Evolutionary conservation across 2,888 invertebrate genomes (phyloP), one percentile per base, ranked within the genome.

Genomic region (Ferdinandea cuprea): DNA sequence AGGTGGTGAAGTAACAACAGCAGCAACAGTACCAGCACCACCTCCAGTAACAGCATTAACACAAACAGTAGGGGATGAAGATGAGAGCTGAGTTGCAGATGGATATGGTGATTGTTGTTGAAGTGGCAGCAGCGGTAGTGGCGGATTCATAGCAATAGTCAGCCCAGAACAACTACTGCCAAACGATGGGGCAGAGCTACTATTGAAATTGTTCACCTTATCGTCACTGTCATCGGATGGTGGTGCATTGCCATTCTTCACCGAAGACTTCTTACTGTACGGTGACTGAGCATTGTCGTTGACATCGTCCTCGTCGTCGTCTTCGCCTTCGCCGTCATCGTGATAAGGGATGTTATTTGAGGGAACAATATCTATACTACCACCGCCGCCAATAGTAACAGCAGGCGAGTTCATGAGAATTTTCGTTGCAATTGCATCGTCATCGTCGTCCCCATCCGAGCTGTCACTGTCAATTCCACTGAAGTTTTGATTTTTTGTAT

Each of bases 401-500:
- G 65, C 7, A 15, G 78, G n/a, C n/a, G n/a, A 4, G 32, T 79
- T 79, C n/a, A 84, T 79, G 15, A 74, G 84, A 3, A 84, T 79
- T 48, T 78, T 72, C 28, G 69, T 74, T 13, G 79, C 73, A 44
- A 85, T 35, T 35, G 69, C 80, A 74, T 85, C 80, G 61, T 85
- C 74, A 0, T 81, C 74, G 19, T 81, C 83, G 50, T 78, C 80
- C n/a, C 85, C 86, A 66, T 83, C 85, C 44, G 85, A 85, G 46
- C 85, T 85, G 61, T 86, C 85, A 66, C 85, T 83, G 56, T 79
- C 83, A 42, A 77, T 73, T 15, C 86, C 85, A 30, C 78, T 83
- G 48, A 86, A 86, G 52, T 79, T 85, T 56, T 79, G 80, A 50
- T 87, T 79, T 40, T 86, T 87, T 48, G 85, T 56, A 56, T 59